Base-by-base conservation (phyloP, 2,888 invertebrate genomes). In the Eurytoma adleriae region DNA sequence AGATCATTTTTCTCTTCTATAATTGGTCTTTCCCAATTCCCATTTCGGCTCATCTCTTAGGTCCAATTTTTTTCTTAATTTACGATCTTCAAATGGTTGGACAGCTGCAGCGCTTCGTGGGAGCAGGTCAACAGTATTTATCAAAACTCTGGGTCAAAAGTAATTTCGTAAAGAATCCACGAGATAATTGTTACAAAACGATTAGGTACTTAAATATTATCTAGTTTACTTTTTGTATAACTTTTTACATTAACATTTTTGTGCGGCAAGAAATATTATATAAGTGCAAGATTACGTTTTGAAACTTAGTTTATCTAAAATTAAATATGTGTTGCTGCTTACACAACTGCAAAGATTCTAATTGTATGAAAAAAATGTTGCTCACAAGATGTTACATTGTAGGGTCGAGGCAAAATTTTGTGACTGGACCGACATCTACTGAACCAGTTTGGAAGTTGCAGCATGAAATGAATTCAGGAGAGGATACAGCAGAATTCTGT, bases 131-230 rank as follows among this genome's bases (percentile, higher is more conserved):
- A 83, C 70, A 62, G 24, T 24, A 80, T 80, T 24, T 18, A 20
- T 16, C 14, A 56, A 57, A 54, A 59, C 83, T 78, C 75, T 81
- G 84, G 85, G 85, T 85, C 85, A 85, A 84, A 84, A 85, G 86
- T 86, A 86, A 88, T 89, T 89, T 88, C 86, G 86, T 88, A 82
- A 84, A 84, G 86, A 88, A 87, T 88, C 89, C 87, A 88, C 89
- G 88, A 89, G 87, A 88, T 77, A 86, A 84, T 82, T 79, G 30
- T 77, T 71, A 79, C 70, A 74, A 84, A 79, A 74, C 84, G 86
- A 88, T 88, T 87, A 85, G 88, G 86, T 86, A 86, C 87, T 86
- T 64, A 13, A 40, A 24, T 40, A 40, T 40, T 40, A 20, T 57
- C 20, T 18, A 20, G 57, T n/a, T 12, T 20, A 2, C 20, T 57